Evolutionary conservation across 1,140 invertebrate genomes (phyloP).

Genomic region (Dreissena rostriformis): DNA sequence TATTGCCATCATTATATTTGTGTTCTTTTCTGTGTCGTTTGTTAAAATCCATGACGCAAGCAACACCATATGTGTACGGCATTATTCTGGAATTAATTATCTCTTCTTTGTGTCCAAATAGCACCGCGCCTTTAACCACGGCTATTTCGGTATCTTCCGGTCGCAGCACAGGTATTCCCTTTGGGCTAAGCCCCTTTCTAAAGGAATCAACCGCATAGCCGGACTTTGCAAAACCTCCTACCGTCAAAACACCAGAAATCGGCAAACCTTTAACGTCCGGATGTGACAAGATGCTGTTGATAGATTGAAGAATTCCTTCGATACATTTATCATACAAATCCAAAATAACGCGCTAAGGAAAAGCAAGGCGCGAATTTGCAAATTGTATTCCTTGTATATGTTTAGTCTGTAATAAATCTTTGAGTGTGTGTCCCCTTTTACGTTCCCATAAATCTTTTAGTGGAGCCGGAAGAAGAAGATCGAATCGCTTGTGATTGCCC

Average conservation of each 20-base stretch:
- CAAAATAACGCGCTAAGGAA: not conserved
- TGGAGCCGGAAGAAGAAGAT: too few species aligned
- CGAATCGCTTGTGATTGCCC: too few species aligned
- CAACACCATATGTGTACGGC: slow-evolving; percentile 36
- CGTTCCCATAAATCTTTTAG: too few species aligned
- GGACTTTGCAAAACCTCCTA: slow-evolving; percentile 35
- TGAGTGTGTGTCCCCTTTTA: not conserved
- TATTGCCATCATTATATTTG: slow-evolving; percentile 8
- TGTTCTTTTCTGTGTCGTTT: slow-evolving; percentile 15
- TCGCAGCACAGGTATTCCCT: slow-evolving; percentile 13
- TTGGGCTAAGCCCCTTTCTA: not conserved
- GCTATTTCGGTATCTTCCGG: slow-evolving; percentile 34
- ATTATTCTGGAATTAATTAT: slow-evolving; percentile 31
- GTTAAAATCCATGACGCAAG: slow-evolving; percentile 26
- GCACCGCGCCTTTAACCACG: slow-evolving; percentile 23
- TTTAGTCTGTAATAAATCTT: slow-evolving; percentile 15
- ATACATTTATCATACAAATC: slow-evolving; percentile 21
- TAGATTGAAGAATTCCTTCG: not conserved
- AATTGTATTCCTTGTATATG: slow-evolving; percentile 3
- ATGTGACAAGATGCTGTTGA: not conserved
- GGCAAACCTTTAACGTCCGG: not conserved
- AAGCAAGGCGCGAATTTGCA: not conserved
- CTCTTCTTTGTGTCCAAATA: slow-evolving; percentile 40
- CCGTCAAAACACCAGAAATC: slow-evolving; percentile 16
- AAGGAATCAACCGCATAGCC: slow-evolving; percentile 9